These are phyloP conservation scores for Scytalopus superciliaris DNA, from an alignment of 2,113 vertebrate species.

Conservation along the genomic window DNA sequence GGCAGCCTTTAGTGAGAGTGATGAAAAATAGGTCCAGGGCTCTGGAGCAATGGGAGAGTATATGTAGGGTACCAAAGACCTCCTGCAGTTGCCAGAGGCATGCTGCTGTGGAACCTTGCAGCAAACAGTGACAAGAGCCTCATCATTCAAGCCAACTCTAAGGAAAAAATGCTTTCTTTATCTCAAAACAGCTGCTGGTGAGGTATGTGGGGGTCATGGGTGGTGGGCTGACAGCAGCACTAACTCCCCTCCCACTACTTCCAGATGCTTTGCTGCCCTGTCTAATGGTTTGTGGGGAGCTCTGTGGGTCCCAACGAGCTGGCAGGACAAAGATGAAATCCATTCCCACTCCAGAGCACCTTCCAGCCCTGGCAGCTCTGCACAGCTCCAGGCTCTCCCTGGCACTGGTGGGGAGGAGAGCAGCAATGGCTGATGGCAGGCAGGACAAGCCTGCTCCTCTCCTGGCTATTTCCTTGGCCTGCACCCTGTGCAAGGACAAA, in stretches of 20 bases:
- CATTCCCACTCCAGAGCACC: background rate
- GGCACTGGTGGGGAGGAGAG: background rate
- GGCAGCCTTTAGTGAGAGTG: background rate
- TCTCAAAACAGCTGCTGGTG: background rate
- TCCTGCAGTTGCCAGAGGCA: background rate
- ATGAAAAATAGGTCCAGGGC: background rate
- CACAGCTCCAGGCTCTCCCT: background rate
- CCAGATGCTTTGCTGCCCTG: background rate
- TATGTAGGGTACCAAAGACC: rapidly evolving
- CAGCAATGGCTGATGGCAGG: background rate
- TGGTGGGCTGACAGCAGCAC: background rate
- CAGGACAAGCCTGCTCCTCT: background rate
- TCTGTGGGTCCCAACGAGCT: background rate
- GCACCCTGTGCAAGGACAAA: background rate
- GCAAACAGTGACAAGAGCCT: background rate
- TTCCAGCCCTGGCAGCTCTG: background rate
- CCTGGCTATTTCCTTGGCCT: background rate
- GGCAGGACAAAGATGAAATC: background rate
- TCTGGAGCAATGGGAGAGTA: rapidly evolving
- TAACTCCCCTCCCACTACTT: background rate
- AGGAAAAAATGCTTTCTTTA: background rate
- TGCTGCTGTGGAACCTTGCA: background rate
- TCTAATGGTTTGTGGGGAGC: background rate
- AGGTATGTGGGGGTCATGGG: background rate
- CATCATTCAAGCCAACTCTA: rapidly evolving